Evolutionary conservation across 2,113 vertebrate species (phyloP).

Genomic region (Bubalus kerabau): DNA sequence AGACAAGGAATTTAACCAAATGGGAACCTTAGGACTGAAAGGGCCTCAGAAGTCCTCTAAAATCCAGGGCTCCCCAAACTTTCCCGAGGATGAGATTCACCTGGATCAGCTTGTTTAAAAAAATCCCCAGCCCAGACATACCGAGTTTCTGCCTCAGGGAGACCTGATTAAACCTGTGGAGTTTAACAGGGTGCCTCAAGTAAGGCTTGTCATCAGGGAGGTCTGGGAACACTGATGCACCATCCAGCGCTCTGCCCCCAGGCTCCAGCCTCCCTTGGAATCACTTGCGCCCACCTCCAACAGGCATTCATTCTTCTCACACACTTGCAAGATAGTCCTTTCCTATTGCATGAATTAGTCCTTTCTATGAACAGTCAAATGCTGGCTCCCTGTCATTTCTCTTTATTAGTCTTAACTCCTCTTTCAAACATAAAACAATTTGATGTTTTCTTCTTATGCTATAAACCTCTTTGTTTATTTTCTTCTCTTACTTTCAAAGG

Average conservation of each 20-base stretch:
- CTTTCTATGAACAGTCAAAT: background rate
- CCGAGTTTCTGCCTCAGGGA: background rate
- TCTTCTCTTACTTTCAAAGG: slow-evolving; percentile 34
- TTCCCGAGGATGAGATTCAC: background rate
- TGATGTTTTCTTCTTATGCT: background rate
- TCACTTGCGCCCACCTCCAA: background rate
- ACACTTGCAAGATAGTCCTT: background rate
- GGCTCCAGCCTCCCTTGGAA: background rate
- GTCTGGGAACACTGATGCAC: background rate
- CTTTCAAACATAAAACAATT: background rate
- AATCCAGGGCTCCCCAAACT: background rate
- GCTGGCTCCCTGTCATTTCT: background rate
- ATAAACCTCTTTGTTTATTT: background rate
- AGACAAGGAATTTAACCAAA: background rate
- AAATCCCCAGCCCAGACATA: background rate
- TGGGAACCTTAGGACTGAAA: background rate
- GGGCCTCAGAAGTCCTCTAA: background rate
- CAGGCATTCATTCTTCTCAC: background rate
- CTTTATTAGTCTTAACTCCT: background rate
- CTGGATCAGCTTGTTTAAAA: background rate
- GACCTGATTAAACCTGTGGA: too few species aligned
- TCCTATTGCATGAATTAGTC: background rate
- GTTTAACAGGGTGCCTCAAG: background rate
- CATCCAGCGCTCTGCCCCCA: too few species aligned
- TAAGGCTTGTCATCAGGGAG: background rate